Evolutionary conservation across 2,113 vertebrate genomes (phyloP).

Genomic region (Eidolon helvum): DNA sequence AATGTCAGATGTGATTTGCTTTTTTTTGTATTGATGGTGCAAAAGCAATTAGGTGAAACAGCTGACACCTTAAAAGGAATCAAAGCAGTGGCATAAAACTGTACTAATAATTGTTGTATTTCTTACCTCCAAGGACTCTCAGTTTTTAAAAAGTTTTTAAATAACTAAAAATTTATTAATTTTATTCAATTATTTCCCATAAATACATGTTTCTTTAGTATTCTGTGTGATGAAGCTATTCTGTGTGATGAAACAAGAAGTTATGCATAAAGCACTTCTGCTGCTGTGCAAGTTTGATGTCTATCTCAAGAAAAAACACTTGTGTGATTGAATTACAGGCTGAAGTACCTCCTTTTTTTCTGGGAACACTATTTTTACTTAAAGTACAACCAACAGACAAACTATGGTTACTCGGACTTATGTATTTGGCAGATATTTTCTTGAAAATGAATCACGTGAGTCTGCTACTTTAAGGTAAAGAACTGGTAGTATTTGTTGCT

Average conservation of each 20-base stretch:
- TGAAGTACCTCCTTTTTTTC: neutral
- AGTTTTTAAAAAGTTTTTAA: neutral
- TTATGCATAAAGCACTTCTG: neutral
- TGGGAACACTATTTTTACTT: conserved; percentile 16
- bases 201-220: conserved; percentile 7
- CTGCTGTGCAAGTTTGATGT: neutral
- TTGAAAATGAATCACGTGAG: conserved; percentile 48
- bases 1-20: neutral
- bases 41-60: neutral
- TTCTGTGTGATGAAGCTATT: conserved; percentile 37
- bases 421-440: conserved; percentile 17
- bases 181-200: neutral
- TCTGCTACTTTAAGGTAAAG: conserved; percentile 16
- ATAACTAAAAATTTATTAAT: neutral
- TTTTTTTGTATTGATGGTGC: neutral
- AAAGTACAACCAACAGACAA: neutral
- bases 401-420: neutral
- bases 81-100: neutral
- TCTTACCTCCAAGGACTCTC: neutral
- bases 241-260: conserved; percentile 7
- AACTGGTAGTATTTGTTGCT: conserved; percentile 25
- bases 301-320: conserved; percentile 32
- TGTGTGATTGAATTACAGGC: neutral
- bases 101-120: neutral
- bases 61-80: neutral